Conservation (phyloP, 1,140 invertebrate species). For the Eufriesea mexicana region DNA sequence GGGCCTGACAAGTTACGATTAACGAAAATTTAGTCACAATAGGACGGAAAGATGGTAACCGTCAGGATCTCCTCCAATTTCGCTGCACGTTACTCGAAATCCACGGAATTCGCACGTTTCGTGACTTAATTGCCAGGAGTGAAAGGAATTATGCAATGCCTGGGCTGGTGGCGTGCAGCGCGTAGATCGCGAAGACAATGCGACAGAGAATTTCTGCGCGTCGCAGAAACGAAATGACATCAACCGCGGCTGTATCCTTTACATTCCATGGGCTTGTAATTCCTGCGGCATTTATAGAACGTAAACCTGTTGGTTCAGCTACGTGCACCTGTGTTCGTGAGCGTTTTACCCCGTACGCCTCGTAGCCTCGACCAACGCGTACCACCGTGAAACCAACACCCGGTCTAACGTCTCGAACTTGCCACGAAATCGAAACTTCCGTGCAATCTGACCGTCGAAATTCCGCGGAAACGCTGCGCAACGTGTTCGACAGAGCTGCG, state of each 20-base stretch:
- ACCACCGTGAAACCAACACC: too few relatives aligned
- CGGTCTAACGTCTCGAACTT: too few relatives aligned
- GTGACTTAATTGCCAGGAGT: neutral
- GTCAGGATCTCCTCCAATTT: neutral
- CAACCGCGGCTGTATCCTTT: constrained; percentile 34
- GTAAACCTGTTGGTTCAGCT: constrained; percentile 45
- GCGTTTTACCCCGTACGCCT: neutral
- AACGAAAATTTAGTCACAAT: too few relatives aligned
- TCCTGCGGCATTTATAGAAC: constrained; percentile 44
- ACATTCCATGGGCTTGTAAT: constrained; percentile 41
- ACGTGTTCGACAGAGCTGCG: too few relatives aligned
- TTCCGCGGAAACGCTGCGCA: too few relatives aligned
- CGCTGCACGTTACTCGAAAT: neutral
- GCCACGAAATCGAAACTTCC: too few relatives aligned
- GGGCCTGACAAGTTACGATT: too few relatives aligned
- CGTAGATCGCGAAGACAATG: constrained; percentile 18
- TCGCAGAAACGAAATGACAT: constrained; percentile 10
- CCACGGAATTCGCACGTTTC: neutral
- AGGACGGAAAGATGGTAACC: too few relatives aligned
- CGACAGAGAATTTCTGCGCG: neutral
- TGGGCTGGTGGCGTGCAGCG: too few relatives aligned
- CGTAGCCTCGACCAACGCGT: neutral
- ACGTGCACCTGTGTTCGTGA: neutral
- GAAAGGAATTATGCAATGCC: constrained; percentile 22
- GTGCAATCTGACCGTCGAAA: too few relatives aligned